Evolutionary conservation across 2,797 vertebrate species (phyloP), one percentile per base, ranked within the genome.

Genomic region (Arremon brunneinucha): DNA sequence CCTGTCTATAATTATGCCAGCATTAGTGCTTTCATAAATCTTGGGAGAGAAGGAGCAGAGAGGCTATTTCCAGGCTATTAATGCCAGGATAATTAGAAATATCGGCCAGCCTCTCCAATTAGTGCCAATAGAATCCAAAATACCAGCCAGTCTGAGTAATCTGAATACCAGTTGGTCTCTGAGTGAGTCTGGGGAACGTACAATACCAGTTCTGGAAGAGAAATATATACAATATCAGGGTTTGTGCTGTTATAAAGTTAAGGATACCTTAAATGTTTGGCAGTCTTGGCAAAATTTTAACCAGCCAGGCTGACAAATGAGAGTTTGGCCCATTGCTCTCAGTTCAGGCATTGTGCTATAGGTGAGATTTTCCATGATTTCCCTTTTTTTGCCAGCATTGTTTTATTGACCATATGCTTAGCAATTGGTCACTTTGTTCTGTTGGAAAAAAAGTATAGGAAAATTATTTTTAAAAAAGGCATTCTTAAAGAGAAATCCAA

Each of bases 81-180:
- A 97, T 97, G 92, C 96, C 94, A 97, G 97, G 79, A 91, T 96
- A 97, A 86, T 96, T 97, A 93, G 94, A 97, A 97, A 97, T 97
- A 96, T 92, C 94, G 91, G 94, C 96, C 96, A 97, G 67, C 90
- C 96, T 94, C 88, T 93, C 95, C 92, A 95, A 28, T 95, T 81
- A 94, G 91, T 97, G 96, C 97, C 97, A 96, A n/a, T 8, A 89
- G 87, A 90, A 71, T 91, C 91, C 50, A 47, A 97, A 97, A 96
- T 93, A 92, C 89, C 85, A 93, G 87, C 96, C 94, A 81, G 95
- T 92, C 94, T 97, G 92, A 93, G 93, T 96, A 83, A 91, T 81
- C 92, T 87, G 94, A 96, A 93, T 95, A 90, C 92, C 90, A 95
- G 92, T 91, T 77, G 56, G 93, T 92, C 91, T 96, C 53, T 78